These are phyloP conservation scores for Pao palembangensis DNA, from an alignment of 2,113 vertebrate species.

Conservation along the genomic window DNA sequence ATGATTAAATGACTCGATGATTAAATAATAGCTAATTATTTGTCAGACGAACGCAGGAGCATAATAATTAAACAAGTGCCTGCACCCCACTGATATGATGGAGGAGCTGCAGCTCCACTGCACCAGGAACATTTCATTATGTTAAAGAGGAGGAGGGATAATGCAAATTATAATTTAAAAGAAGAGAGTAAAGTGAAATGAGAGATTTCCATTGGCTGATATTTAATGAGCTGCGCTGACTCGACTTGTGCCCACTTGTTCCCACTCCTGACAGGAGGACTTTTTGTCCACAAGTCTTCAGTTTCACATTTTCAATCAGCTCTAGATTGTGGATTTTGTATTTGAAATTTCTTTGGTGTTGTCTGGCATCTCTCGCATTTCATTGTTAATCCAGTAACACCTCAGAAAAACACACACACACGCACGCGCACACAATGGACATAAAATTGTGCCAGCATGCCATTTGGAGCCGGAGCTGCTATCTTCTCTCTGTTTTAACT, in stretches of 20 bases:
- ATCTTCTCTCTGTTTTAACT: slow-evolving; percentile 59
- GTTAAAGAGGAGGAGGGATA: too few relatives aligned
- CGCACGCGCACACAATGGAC: background rate
- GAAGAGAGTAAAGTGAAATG: slow-evolving; percentile 6
- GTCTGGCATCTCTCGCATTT: slow-evolving; percentile 31
- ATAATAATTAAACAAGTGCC: background rate
- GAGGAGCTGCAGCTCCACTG: background rate
- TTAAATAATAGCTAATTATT: slow-evolving; percentile 3
- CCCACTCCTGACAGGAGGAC: background rate
- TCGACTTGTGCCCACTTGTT: too few relatives aligned
- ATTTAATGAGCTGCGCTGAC: slow-evolving; percentile 25
- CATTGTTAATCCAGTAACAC: slow-evolving; percentile 32
- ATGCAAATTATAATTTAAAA: background rate
- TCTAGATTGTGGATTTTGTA: slow-evolving; percentile 3
- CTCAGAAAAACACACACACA: slow-evolving; percentile 2
- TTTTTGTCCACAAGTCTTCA: slow-evolving; percentile 8
- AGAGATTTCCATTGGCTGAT: slow-evolving; percentile 17
- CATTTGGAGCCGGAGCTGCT: slow-evolving; percentile 44
- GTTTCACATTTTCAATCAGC: slow-evolving; percentile 9
- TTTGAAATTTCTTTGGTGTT: slow-evolving; percentile 11
- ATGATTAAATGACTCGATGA: background rate
- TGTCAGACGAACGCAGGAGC: background rate
- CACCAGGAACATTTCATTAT: background rate
- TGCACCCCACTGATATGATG: background rate
- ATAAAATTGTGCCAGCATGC: slow-evolving; percentile 26